Conservation (phyloP, 2,113 vertebrate species). For the Trichechus manatus region DNA sequence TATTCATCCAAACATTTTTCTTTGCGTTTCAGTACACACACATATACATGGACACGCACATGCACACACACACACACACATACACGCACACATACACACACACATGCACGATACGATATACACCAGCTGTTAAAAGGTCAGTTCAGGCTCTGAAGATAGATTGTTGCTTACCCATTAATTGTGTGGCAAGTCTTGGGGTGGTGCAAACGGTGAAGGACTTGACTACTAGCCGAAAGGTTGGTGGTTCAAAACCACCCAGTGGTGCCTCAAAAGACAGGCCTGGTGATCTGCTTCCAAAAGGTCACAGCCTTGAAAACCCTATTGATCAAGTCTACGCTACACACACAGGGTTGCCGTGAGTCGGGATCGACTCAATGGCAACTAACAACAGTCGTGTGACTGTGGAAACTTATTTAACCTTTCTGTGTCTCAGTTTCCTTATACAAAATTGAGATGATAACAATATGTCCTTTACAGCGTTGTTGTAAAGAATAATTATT, state of each 20-base stretch:
- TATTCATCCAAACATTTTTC: neutral
- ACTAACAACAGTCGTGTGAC: neutral
- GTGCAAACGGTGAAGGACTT: too few relatives aligned
- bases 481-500: neutral
- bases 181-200: neutral
- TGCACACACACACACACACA: neutral
- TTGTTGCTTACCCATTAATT: neutral
- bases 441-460: neutral
- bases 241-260: too few relatives aligned
- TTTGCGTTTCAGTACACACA: neutral
- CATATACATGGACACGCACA: neutral
- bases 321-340: too few relatives aligned
- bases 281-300: too few relatives aligned
- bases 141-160: neutral
- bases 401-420: neutral
- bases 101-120: neutral
- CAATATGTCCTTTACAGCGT: neutral
- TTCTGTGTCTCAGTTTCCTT: neutral
- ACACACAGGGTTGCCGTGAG: too few relatives aligned
- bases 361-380: too few relatives aligned
- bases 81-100: neutral
- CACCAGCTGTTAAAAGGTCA: neutral
- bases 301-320: too few relatives aligned
- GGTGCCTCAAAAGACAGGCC: too few relatives aligned
- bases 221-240: too few relatives aligned